Evolutionary conservation across 2,113 vertebrate species (phyloP).

Genomic region (Eubucco bourcierii): DNA sequence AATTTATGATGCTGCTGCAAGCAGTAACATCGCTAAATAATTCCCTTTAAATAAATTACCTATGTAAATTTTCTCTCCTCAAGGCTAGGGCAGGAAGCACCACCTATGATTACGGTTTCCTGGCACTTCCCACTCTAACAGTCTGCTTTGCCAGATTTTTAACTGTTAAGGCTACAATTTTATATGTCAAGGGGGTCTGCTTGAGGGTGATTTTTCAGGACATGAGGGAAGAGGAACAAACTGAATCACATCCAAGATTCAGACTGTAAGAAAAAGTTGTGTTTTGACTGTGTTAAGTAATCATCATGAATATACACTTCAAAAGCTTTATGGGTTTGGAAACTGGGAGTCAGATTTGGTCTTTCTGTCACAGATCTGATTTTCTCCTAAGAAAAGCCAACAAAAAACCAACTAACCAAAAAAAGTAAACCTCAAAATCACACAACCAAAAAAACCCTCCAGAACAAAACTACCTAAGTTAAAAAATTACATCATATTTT

Average conservation of each 20-base stretch:
- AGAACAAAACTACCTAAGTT: background rate
- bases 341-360: background rate
- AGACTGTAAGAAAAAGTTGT: background rate
- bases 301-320: background rate
- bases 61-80: background rate
- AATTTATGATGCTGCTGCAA: background rate
- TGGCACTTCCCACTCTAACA: background rate
- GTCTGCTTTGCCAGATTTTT: background rate
- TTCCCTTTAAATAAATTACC: background rate
- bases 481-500: background rate
- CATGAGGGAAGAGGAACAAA: background rate
- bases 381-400: background rate
- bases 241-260: background rate
- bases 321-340: background rate
- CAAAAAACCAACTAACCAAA: background rate
- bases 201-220: background rate
- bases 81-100: background rate
- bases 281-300: background rate
- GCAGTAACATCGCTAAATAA: background rate
- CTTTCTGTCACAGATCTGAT: background rate
- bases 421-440: background rate
- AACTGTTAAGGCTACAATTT: background rate
- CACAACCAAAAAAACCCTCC: background rate
- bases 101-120: background rate
- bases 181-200: accelerated